Conservation (phyloP, 1,140 invertebrate genomes). For the Drosophila subpulchrella region DNA sequence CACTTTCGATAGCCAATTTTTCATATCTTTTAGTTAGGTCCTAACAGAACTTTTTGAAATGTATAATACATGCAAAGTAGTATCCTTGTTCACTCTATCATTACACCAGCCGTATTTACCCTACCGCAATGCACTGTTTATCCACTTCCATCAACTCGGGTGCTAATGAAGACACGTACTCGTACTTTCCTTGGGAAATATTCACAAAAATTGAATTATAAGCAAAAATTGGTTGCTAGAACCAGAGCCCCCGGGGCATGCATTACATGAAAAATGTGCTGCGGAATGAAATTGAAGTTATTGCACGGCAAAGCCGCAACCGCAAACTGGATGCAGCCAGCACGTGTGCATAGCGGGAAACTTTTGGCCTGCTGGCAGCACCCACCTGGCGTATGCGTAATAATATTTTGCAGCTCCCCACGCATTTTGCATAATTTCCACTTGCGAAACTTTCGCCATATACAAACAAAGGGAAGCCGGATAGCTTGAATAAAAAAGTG, state of each 20-base stretch:
- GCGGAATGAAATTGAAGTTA: conserved; percentile 75
- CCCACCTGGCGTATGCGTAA: conserved; percentile 76
- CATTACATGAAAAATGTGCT: conserved; percentile 64
- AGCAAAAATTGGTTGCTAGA: conserved; percentile 37
- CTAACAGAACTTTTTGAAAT: no score
- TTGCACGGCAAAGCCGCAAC: conserved; percentile 54
- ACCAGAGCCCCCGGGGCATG: conserved; percentile 5
- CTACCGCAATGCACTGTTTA: background rate
- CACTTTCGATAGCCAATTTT: no score
- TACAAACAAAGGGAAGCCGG: conserved; percentile 57
- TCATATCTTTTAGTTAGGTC: no score
- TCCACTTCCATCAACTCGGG: conserved; percentile 5
- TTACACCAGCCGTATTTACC: background rate
- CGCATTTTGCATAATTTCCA: conserved; percentile 80
- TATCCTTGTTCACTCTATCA: no score
- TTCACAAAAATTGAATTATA: conserved; percentile 47
- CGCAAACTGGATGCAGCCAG: conserved; percentile 21
- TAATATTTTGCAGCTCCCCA: conserved; percentile 64
- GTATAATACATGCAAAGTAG: no score
- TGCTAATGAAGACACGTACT: conserved; percentile 37
- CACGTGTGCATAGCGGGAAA: conserved; percentile 37
- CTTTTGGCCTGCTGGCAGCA: conserved; percentile 48
- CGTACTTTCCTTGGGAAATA: conserved; percentile 12
- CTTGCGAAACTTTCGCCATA: conserved; percentile 66
- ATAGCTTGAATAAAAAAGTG: conserved; percentile 12